Conservation (phyloP, 2,888 invertebrate species). For the Coelopa pilipes region DNA sequence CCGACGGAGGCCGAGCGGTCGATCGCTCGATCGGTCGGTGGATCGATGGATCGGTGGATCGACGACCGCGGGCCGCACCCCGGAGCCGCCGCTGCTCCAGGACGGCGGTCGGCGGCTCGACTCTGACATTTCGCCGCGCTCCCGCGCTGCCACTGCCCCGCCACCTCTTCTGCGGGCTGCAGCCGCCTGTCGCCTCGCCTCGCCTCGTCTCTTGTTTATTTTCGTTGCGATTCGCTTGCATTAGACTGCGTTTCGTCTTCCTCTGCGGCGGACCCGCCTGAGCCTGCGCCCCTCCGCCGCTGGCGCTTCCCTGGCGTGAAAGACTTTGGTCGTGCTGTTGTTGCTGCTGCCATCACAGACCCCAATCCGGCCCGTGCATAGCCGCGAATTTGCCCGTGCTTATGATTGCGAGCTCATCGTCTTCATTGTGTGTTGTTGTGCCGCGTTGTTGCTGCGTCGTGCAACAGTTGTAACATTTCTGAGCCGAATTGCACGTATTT, state of each 20-base stretch:
- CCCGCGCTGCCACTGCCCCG: not conserved
- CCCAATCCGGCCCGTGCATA: too few relatives aligned
- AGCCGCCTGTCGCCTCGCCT: not conserved
- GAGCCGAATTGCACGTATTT: not conserved
- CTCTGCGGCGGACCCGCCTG: slow-evolving; percentile 3
- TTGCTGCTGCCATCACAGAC: not conserved
- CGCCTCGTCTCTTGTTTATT: not conserved
- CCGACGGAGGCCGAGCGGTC: too few relatives aligned
- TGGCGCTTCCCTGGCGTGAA: slow-evolving; percentile 24
- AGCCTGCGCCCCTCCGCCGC: slow-evolving; percentile 4
- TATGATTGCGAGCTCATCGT: too few relatives aligned
- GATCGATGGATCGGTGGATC: too few relatives aligned
- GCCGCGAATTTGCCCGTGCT: too few relatives aligned
- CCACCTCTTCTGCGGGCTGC: not conserved
- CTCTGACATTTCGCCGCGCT: not conserved
- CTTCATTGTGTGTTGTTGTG: too few relatives aligned
- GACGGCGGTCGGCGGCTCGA: not conserved
- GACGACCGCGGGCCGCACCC: too few relatives aligned
- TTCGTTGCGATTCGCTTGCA: not conserved
- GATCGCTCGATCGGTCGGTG: too few relatives aligned
- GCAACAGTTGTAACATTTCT: slow-evolving; percentile 12
- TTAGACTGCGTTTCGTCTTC: slow-evolving; percentile 2
- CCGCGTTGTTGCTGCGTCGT: slow-evolving; percentile 13
- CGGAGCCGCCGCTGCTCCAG: too few relatives aligned
- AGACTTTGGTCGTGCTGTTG: slow-evolving; percentile 19